Evolutionary conservation across 2,888 invertebrate species (phyloP).

Genomic region (Callyntrura guangdongensis): DNA sequence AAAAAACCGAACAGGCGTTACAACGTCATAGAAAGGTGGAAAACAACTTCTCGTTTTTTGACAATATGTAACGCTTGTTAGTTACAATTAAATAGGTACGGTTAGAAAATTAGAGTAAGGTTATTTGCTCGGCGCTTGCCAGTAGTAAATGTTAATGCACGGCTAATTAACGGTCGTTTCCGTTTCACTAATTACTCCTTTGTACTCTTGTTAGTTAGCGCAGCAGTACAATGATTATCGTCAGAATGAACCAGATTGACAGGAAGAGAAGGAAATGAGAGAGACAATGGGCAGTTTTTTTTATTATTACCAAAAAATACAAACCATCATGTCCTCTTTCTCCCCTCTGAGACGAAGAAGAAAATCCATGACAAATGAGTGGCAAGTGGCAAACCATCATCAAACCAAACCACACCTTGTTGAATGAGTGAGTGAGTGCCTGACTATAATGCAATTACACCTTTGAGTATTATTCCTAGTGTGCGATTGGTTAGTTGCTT

Average conservation of each 20-base stretch:
- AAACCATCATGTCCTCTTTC: constrained; percentile 11
- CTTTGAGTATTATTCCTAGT: neutral
- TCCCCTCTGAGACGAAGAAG: neutral
- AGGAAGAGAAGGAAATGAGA: constrained; percentile 5
- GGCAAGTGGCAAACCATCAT: constrained; percentile 78
- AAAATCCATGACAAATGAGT: constrained; percentile 78
- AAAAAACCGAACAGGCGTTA: neutral
- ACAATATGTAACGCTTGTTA: neutral
- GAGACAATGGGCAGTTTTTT: neutral
- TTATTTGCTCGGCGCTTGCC: too few relatives aligned
- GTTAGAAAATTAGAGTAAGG: constrained; percentile 34
- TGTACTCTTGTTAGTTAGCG: constrained; percentile 22
- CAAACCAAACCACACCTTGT: constrained; percentile 58
- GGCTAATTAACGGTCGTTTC: constrained; percentile 78
- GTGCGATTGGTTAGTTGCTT: neutral
- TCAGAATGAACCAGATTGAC: constrained; percentile 32
- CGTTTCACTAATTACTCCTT: constrained; percentile 65
- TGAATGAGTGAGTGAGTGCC: constrained; percentile 10
- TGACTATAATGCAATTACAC: neutral
- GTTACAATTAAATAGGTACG: constrained; percentile 16
- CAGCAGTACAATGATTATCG: neutral
- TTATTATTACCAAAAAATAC: constrained; percentile 17
- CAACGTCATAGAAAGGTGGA: too few relatives aligned
- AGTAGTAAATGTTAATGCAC: constrained; percentile 2
- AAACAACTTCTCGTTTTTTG: too few relatives aligned